Base-by-base conservation (phyloP, 2,888 invertebrate genomes). In the Laothoe populi region DNA sequence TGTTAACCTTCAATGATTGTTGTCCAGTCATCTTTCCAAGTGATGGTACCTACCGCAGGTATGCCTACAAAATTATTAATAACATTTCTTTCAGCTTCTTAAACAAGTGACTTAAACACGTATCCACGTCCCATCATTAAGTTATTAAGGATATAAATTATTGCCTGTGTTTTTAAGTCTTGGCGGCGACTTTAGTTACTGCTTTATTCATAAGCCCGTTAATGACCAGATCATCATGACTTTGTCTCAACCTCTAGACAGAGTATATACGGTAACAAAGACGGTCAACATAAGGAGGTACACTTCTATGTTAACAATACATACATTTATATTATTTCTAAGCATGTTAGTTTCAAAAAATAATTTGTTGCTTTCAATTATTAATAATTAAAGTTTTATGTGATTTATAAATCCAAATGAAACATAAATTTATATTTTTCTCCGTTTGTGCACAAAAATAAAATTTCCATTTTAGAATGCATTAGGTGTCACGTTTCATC, bases 1-100 rank as follows among this genome's bases (percentile, higher is more conserved):
- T 79, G 90, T 88, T 90, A 83, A 78, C 90, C 90, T 90, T 90
- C 88, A 72, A 66, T 70, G 71, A 70, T 77, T 77, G 76, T 77
- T 73, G 80, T 78, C 73, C 73, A 78, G 76, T 75, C 79, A 78
- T 81, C 79, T 79, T 73, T 76, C 74, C 71, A 71, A 66, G 69
- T 65, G 61, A 64, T 75, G 61, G 64, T 75, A 88, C 88, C 88
- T 89, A 90, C 88, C 88, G 89, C 90, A 85, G 82, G 61, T 75
- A 72, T 70, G 70, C 71, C 75, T 71, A 67, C 64, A 31, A 63
- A 59, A 66, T 68, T 68, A 68, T 70, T 53, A 61, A 62, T 61
- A 63, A 68, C 57, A 66, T 72, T 71, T 69, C 65, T 69, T 66
- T 66, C 46, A 65, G 62, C 49, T 57, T 66, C 58, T 45, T 49